phyloP scores from a whole-genome alignment of 2,888 invertebrate species.

The Pristionchus arcanus region DNA sequence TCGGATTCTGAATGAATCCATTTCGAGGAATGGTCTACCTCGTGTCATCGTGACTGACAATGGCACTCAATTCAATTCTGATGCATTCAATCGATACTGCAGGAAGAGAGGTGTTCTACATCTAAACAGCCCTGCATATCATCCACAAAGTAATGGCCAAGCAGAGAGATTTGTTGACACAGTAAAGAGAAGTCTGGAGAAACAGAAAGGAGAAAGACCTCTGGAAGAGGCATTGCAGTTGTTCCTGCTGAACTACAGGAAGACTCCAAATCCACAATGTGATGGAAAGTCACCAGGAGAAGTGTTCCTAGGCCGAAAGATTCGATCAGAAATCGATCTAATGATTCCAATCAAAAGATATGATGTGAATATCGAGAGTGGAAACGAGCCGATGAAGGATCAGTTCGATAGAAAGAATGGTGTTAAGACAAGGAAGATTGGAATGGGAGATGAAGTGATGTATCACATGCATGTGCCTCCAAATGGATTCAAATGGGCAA shows the following conservation, averaged over 20 bases:
- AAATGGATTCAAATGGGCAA: conserved; percentile 10
- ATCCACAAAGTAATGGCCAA: no score
- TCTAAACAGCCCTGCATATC: not conserved
- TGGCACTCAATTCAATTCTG: not conserved
- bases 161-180: not conserved
- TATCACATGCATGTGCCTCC: not conserved
- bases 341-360: not conserved
- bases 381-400: not conserved
- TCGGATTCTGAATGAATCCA: not conserved
- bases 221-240: not conserved
- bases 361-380: no score
- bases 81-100: not conserved
- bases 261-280: conserved; percentile 4
- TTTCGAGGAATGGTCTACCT: not conserved
- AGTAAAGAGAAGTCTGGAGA: not conserved
- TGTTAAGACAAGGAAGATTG: not conserved
- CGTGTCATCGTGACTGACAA: not conserved
- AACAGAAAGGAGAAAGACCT: not conserved
- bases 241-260: not conserved
- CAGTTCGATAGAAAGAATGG: conserved; percentile 29
- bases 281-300: conserved; percentile 11
- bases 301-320: not conserved
- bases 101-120: not conserved
- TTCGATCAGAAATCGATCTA: not conserved
- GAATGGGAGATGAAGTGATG: conserved; percentile 16